Evolutionary conservation across 1,140 invertebrate species (phyloP).

Genomic region (Thaumatotibia leucotreta): DNA sequence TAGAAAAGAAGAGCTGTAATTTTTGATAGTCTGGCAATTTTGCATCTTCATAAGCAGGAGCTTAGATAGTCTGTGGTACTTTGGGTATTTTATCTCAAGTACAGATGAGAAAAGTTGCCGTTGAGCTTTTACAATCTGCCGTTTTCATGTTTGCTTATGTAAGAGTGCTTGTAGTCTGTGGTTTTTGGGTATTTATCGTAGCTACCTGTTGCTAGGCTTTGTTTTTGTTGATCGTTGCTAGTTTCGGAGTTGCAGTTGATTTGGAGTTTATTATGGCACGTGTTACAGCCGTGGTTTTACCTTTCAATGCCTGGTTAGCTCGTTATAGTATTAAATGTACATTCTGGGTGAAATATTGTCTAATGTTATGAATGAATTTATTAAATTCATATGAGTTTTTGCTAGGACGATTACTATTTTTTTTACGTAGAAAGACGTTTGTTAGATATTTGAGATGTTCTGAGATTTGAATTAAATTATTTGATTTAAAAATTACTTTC

Average conservation of each 20-base stretch:
- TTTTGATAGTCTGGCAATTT: conserved; percentile 18
- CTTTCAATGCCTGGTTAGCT: background rate
- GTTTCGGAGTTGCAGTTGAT: conserved; percentile 38
- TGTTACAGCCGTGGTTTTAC: background rate
- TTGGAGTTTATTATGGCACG: conserved; percentile 38
- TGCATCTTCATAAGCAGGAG: conserved; percentile 14
- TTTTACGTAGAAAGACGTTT: no score
- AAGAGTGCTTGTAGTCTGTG: background rate
- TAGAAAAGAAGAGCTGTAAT: conserved; percentile 19
- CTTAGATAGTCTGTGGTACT: conserved; percentile 18
- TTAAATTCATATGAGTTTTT: background rate
- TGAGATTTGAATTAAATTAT: no score
- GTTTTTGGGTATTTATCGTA: conserved; percentile 19
- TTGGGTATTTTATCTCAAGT: background rate
- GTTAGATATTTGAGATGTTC: no score
- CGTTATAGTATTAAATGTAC: background rate
- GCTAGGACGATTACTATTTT: no score
- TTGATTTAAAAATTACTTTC: no score
- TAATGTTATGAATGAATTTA: background rate
- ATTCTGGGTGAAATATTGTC: background rate
- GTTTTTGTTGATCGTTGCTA: conserved; percentile 63
- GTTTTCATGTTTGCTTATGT: conserved; percentile 6
- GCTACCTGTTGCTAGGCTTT: conserved; percentile 61
- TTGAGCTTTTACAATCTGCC: conserved; percentile 7
- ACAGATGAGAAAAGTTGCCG: conserved; percentile 10